Evolutionary conservation across 1,140 invertebrate species (phyloP).

Genomic region (Diabrotica virgifera): DNA sequence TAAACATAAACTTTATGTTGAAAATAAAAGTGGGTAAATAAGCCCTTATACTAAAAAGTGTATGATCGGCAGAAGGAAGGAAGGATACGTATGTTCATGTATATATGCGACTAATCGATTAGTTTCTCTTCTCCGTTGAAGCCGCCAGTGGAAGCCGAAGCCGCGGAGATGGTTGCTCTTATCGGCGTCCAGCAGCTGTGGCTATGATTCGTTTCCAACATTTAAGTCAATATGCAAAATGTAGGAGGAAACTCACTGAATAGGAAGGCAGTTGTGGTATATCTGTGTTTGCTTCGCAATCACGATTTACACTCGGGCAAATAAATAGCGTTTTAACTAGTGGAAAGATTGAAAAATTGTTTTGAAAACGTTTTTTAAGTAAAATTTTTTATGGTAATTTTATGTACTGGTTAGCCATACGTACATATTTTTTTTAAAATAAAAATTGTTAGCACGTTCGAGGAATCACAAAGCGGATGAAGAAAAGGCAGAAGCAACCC

Average conservation of each 20-base stretch:
- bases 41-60: neutral
- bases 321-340: neutral
- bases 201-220: constrained; percentile 28
- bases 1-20: too few species aligned
- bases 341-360: too few species aligned
- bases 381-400: neutral
- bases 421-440: too few species aligned
- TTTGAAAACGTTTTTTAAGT: too few species aligned
- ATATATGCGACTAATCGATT: constrained; percentile 27
- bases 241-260: constrained; percentile 17
- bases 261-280: neutral
- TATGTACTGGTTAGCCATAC: too few species aligned
- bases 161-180: constrained; percentile 12
- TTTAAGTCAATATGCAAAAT: constrained; percentile 33
- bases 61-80: constrained; percentile 12
- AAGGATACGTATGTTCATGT: constrained; percentile 6
- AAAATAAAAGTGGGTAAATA: too few species aligned
- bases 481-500: too few species aligned
- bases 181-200: constrained; percentile 31
- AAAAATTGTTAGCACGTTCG: too few species aligned
- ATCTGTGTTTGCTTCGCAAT: too few species aligned
- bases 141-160: neutral
- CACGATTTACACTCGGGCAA: too few species aligned
- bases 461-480: too few species aligned
- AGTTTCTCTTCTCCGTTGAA: neutral